Percentiles rank a stretch among this genome's conserved stretches.
Conservation (phyloP, 2,113 vertebrate species). For the Microcebus murinus region DNA sequence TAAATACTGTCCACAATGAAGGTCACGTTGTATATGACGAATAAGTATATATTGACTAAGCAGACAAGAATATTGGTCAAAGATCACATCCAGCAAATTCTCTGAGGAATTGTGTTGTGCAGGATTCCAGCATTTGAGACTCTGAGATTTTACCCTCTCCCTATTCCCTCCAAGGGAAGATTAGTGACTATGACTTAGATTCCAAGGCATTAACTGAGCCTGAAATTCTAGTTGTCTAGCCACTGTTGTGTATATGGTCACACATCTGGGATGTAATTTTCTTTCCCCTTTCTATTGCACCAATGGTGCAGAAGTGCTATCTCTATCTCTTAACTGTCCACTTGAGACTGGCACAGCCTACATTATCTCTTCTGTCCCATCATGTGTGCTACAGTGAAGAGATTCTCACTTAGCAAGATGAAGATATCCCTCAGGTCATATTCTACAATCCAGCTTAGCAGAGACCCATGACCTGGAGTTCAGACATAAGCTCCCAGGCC, state of each 20-base stretch:
- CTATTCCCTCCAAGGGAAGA: background rate
- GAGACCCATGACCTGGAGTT: background rate
- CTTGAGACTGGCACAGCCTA: background rate
- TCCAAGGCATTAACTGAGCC: background rate
- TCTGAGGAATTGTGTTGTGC: background rate
- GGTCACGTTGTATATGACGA: background rate
- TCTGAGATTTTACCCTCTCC: background rate
- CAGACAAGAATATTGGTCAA: background rate
- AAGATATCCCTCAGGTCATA: background rate
- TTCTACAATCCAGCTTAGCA: too few species aligned
- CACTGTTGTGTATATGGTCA: background rate
- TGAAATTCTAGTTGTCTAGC: background rate
- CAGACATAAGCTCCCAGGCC: background rate
- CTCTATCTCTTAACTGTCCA: background rate
- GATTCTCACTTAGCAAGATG: background rate
- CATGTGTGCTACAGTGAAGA: background rate
- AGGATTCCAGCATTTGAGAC: background rate
- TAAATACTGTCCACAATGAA: background rate
- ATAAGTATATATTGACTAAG: background rate
- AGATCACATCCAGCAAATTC: background rate
- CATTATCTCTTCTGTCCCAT: background rate
- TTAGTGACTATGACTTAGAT: background rate
- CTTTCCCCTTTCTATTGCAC: background rate
- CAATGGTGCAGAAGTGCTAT: accelerated
- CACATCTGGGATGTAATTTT: background rate